Evolutionary conservation across 2,113 vertebrate genomes (phyloP), one percentile per base, ranked within the genome.

Genomic region (Eublepharis macularius): DNA sequence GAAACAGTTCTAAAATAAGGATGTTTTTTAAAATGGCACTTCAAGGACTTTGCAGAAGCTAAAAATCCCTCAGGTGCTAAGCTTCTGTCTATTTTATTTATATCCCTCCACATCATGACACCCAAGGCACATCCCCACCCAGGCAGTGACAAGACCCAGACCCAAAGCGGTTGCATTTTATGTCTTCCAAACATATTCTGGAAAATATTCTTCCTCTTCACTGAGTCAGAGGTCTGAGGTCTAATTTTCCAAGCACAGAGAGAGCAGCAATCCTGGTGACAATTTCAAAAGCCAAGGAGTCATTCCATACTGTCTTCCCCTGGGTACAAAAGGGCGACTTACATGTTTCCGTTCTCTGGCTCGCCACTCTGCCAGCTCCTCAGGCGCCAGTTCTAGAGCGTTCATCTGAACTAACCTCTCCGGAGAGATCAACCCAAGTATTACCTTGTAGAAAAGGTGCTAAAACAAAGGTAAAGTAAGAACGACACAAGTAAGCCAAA

Each of bases 351-450:
- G 88, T 60, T 95, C 89, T 80, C 91, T 90, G 73, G 91, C 93
- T 90, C 95, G 92, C 95, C 95, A 96, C 84, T 93, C 85, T 66
- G 90, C 89, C 88, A 95, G 87, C 43, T 95, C 94, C 49, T 93
- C 85, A 14, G 93, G 83, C 68, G 95, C 95, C 89, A 96, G 72
- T 73, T 96, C 94, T 10, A 79, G 79, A 1, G 94, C 87, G 81
- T 36, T 95, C 95, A 95, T 94, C 65, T 81, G 90, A 45, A 95
- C 95, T 68, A 96, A 88, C 69, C 87, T 39, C 0, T 92, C 66
- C 4, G 94, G 94, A 45, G 84, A 90, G 79, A 96, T 69, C 1
- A 90, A 86, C 7, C 95, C 92, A 0, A 45, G 91, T 36, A 92
- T 65, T 79, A 96, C 93, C 86, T 72, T 93, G 78, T 88, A 84